Conservation (phyloP, 2,113 vertebrate species). For the Falco punctatus region DNA sequence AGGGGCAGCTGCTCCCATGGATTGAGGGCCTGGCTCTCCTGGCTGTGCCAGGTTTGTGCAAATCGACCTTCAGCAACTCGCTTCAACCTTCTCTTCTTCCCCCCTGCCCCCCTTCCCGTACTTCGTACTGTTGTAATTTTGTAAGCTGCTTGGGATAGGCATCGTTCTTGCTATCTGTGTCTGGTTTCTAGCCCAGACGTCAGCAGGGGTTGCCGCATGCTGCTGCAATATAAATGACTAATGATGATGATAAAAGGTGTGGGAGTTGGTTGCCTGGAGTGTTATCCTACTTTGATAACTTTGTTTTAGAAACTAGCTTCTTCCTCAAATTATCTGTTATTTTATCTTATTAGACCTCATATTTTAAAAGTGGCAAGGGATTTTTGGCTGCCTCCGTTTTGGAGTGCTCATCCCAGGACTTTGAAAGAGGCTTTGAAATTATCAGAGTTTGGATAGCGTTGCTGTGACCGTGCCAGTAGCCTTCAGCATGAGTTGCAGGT, state of each 20-base stretch:
- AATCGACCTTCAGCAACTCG: background rate
- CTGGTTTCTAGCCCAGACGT: conserved; percentile 60
- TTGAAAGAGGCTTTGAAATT: conserved; percentile 1
- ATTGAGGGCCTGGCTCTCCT: background rate
- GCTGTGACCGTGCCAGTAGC: background rate
- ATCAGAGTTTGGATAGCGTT: background rate
- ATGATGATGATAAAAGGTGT: conserved; percentile 65
- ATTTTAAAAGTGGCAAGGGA: background rate
- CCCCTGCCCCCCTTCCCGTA: background rate
- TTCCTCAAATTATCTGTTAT: conserved; percentile 31
- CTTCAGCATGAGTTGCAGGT: background rate
- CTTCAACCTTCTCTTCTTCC: conserved; percentile 31
- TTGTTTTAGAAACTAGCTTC: conserved; percentile 35
- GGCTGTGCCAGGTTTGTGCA: background rate
- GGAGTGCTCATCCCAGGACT: background rate
- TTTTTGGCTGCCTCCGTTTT: background rate
- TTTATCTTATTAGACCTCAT: background rate
- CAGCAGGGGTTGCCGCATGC: conserved; percentile 65
- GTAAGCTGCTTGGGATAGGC: conserved; percentile 12
- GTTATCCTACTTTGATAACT: conserved; percentile 57
- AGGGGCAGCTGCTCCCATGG: background rate
- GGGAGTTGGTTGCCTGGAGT: conserved; percentile 63
- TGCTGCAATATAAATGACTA: conserved; percentile 70
- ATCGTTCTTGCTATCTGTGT: background rate
- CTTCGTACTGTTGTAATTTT: background rate